phyloP scores from a whole-genome alignment of 1,140 invertebrate genomes.

The Ylistrum balloti region DNA sequence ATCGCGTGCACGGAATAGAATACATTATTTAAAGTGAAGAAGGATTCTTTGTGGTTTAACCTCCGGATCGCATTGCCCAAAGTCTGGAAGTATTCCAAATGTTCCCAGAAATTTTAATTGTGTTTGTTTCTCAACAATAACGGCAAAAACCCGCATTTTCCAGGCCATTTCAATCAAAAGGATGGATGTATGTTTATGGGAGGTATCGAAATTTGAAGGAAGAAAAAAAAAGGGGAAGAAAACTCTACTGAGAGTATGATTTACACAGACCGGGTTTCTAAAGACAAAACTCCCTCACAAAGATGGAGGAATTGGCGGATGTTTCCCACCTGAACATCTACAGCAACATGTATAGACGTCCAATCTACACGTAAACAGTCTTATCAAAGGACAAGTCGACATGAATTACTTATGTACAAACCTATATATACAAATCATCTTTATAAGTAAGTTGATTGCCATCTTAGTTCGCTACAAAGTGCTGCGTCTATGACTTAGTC shows the following conservation, averaged over 20 bases:
- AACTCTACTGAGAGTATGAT: too few species aligned
- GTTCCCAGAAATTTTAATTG: background rate
- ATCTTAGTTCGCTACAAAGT: background rate
- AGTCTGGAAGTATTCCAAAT: background rate
- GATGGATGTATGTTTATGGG: too few species aligned
- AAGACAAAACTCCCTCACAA: background rate
- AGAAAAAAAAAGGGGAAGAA: too few species aligned
- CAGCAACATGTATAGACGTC: background rate
- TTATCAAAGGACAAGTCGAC: background rate
- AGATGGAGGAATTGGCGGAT: background rate
- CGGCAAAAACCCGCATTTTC: background rate
- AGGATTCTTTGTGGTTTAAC: background rate
- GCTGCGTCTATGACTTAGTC: background rate
- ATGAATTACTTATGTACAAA: background rate
- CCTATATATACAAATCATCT: background rate
- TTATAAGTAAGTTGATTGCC: background rate
- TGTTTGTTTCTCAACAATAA: background rate
- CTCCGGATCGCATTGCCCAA: background rate
- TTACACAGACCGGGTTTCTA: too few species aligned
- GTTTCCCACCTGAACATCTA: background rate
- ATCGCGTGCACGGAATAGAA: background rate
- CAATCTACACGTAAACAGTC: background rate
- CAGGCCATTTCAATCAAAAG: background rate
- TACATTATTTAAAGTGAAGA: constrained; percentile 22
- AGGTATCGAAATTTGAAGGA: too few species aligned